Evolutionary conservation across 2,797 vertebrate genomes (phyloP).

Genomic region (Spea hammondii): DNA sequence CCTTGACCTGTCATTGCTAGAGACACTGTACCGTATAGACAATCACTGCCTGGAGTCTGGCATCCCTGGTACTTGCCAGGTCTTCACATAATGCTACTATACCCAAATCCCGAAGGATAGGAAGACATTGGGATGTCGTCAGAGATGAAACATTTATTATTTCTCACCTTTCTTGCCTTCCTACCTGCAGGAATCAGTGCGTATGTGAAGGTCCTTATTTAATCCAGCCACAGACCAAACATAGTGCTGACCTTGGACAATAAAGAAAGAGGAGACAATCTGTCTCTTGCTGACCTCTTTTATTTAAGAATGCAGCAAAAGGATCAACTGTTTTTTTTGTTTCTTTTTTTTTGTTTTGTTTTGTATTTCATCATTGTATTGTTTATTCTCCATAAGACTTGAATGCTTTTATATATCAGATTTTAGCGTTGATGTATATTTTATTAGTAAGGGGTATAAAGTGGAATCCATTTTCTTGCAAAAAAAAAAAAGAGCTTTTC

Average conservation of each 20-base stretch:
- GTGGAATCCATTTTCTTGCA: constrained; percentile 57
- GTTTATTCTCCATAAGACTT: constrained; percentile 68
- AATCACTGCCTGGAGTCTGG: constrained; percentile 78
- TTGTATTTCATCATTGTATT: constrained; percentile 67
- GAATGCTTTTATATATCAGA: constrained; percentile 84
- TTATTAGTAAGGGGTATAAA: constrained; percentile 75
- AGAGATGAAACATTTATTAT: constrained; percentile 63
- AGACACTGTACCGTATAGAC: constrained; percentile 91
- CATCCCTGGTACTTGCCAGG: constrained; percentile 42
- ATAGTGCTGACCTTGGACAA: constrained; percentile 65
- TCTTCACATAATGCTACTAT: constrained; percentile 57
- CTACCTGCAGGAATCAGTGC: constrained; percentile 59
- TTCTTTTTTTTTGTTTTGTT: constrained; percentile 67
- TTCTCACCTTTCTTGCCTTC: constrained; percentile 30
- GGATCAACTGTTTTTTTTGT: constrained; percentile 76
- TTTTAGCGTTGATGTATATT: constrained; percentile 89
- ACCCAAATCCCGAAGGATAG: constrained; percentile 25
- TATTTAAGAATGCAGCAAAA: constrained; percentile 83
- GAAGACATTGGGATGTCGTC: constrained; percentile 64
- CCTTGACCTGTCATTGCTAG: constrained; percentile 74
- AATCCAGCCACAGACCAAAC: constrained; percentile 60
- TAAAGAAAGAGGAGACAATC: constrained; percentile 62
- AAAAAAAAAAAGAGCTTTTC: constrained; percentile 18
- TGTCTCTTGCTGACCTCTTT: constrained; percentile 64
- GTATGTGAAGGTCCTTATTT: constrained; percentile 50